Conservation (phyloP, 2,113 vertebrate genomes). For the Orthochromis malagaraziensis region DNA sequence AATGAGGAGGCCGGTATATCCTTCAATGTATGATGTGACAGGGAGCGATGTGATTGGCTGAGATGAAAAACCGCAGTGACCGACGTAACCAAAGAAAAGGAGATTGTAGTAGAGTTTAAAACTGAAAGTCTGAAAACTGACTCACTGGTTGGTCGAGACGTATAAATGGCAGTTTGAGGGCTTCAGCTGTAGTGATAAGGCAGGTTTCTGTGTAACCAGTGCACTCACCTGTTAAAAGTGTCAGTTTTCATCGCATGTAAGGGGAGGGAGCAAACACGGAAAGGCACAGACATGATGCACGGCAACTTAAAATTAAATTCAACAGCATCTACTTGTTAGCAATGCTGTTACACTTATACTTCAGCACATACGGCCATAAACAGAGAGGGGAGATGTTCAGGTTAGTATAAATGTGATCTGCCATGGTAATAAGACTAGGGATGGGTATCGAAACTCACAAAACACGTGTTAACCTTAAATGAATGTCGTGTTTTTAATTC, state of each 20-base stretch:
- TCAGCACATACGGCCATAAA: slow-evolving; percentile 39
- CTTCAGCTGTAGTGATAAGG: slow-evolving; percentile 48
- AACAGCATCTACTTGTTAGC: neutral
- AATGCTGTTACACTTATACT: neutral
- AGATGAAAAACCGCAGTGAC: neutral
- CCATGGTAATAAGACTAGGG: slow-evolving; percentile 12
- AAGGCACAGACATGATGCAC: slow-evolving; percentile 42
- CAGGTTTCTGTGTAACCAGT: slow-evolving; percentile 14
- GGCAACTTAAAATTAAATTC: neutral
- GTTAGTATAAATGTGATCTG: slow-evolving; percentile 1
- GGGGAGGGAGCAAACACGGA: neutral
- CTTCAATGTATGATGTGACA: neutral
- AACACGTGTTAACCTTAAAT: fast-evolving
- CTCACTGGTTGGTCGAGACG: slow-evolving; percentile 18
- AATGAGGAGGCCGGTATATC: slow-evolving; percentile 25
- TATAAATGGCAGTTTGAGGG: slow-evolving; percentile 30
- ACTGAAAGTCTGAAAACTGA: neutral
- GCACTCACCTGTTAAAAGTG: neutral
- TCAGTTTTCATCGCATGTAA: neutral
- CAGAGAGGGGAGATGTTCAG: slow-evolving; percentile 16
- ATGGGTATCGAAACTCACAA: neutral
- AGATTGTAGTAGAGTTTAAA: slow-evolving; percentile 24
- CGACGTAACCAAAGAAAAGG: neutral
- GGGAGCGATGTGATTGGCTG: neutral
- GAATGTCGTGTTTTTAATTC: neutral